phyloP scores from a whole-genome alignment of 2,113 vertebrate species.

The Etheostoma spectabile region DNA sequence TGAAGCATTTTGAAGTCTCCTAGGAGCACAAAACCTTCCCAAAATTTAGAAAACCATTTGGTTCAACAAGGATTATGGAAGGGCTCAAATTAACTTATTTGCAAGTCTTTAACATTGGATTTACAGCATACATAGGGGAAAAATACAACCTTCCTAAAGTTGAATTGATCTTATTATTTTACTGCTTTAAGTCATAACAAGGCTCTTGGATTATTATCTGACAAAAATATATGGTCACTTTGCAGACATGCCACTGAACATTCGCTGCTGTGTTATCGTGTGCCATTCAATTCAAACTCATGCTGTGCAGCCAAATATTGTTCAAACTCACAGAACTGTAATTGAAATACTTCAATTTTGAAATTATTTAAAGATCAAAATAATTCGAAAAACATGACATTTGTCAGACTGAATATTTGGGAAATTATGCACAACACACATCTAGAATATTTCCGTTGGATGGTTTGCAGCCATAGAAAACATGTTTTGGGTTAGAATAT shows the following conservation, averaged over 20 bases:
- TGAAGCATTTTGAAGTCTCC: background rate
- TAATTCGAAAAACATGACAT: too few relatives aligned
- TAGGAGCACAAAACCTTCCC: too few relatives aligned
- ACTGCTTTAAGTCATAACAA: background rate
- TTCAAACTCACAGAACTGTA: too few relatives aligned
- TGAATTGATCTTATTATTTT: background rate
- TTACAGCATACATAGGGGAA: background rate
- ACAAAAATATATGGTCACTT: background rate
- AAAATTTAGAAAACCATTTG: conserved; percentile 1
- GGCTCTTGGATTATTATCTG: background rate
- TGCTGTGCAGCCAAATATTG: too few relatives aligned
- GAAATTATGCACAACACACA: too few relatives aligned
- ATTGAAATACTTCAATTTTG: too few relatives aligned
- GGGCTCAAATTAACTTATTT: conserved; percentile 1
- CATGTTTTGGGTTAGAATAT: too few relatives aligned
- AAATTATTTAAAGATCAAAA: too few relatives aligned
- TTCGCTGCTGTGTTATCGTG: background rate
- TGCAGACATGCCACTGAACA: background rate
- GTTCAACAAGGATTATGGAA: conserved; percentile 7
- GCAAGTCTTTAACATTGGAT: background rate
- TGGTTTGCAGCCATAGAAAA: too few relatives aligned
- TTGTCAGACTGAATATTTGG: too few relatives aligned
- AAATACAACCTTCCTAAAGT: background rate
- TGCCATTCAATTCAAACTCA: background rate
- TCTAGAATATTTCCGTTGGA: too few relatives aligned